phyloP scores from a whole-genome alignment of 2,888 invertebrate species.

The Tetranychus truncatus region DNA sequence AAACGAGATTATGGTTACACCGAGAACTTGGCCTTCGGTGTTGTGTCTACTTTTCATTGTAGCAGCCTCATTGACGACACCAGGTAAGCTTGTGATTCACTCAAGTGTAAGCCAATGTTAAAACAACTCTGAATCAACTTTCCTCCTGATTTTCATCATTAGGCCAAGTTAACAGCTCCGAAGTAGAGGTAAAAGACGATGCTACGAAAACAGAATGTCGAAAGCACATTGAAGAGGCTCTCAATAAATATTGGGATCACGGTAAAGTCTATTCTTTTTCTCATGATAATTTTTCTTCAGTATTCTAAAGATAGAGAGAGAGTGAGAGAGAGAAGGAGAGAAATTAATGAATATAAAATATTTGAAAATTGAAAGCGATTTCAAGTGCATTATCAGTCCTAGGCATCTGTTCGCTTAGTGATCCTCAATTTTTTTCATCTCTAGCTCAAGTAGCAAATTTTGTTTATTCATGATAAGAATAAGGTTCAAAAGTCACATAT shows the following conservation, averaged over 20 bases:
- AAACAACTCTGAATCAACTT: neutral
- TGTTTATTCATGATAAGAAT: neutral
- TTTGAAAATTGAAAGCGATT: too few species aligned
- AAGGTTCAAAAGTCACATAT: neutral
- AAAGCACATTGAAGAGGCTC: conserved; percentile 26
- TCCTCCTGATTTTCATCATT: neutral
- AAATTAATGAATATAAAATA: too few species aligned
- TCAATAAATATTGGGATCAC: conserved; percentile 26
- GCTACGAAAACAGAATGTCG: conserved; percentile 23
- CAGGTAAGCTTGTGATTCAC: neutral
- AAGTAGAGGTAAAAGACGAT: conserved; percentile 9
- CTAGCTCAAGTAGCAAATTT: neutral
- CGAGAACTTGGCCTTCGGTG: conserved; percentile 1
- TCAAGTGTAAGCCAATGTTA: too few species aligned
- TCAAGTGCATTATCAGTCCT: too few species aligned
- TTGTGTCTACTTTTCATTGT: neutral
- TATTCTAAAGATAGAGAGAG: neutral
- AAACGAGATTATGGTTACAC: conserved; percentile 1
- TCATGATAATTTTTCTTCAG: conserved; percentile 4
- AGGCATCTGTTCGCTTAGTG: too few species aligned
- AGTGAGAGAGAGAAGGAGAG: too few species aligned
- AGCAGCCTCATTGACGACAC: neutral
- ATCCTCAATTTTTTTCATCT: too few species aligned
- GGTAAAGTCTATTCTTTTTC: neutral
- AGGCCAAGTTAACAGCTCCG: conserved; percentile 1